Evolutionary conservation across 2,113 vertebrate species (phyloP), one percentile per base, ranked within the genome.

Genomic region (Misgurnus mizolepis): DNA sequence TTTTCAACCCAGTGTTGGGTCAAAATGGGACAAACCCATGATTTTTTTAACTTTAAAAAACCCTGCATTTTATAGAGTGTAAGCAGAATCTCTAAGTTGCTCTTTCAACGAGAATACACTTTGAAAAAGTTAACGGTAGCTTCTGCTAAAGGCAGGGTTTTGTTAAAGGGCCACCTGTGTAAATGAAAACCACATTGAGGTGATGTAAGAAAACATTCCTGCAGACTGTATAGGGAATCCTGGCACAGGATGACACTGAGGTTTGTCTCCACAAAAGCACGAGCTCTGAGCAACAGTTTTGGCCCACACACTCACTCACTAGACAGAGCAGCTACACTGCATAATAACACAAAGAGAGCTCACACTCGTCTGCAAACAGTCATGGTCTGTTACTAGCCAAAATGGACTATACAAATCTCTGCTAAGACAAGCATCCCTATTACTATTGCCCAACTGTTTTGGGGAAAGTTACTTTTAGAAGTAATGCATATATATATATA

Each of bases 331-430:
- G 70, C 66, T 68, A 56, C 82, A 49, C 69, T 80, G 73, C 56
- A 71, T 11, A 34, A 34, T 1, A 34, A 10, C 64, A 76, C 18
- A 62, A 82, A 84, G 77, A 85, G 81, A 45, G 56, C 76, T 45
- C 58, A 78, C 69, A 71, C 70, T 61, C 69, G 45, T 27, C 66
- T 80, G 11, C 45, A 47, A 80, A 84, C 83, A 83, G 78, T 68
- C 68, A 10, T 7, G 50, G 62, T 64, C 78, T 84, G 83, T 81
- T 62, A 45, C 7, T 12, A 34, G 53, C 41, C 50, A 76, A 67
- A 61, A 76, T 60, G 40, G 39, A 73, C 3, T 45, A 11, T 45
- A 73, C 55, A 60, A 6, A 72, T 41, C 34, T 56, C 69, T 40
- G 34, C 69, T 18, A 56, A 72, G 34, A 53, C 55, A 58, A 43